These are phyloP conservation scores for Drosophila quadrilineata DNA, from an alignment of 1,140 invertebrate genomes.

Conservation along the genomic window DNA sequence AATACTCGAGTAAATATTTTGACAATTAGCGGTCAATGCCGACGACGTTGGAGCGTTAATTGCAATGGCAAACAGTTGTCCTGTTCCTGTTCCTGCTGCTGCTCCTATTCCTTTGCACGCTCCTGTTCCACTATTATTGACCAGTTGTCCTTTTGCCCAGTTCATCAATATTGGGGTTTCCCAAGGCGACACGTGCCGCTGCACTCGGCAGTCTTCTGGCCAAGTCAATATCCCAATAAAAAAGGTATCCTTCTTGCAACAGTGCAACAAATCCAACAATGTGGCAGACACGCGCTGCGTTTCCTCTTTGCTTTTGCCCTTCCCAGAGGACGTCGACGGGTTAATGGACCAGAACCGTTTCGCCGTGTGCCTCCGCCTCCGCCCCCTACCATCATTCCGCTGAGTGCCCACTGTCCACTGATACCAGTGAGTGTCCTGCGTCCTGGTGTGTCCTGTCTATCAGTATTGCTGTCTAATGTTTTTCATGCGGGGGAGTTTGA, in stretches of 20 bases:
- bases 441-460: slow-evolving; percentile 14
- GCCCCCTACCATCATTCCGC: too few species aligned
- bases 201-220: slow-evolving; percentile 53
- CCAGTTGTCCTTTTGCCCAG: neutral
- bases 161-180: neutral
- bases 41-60: slow-evolving; percentile 64
- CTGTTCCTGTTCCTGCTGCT: slow-evolving; percentile 6
- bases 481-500: slow-evolving; percentile 8
- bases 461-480: slow-evolving; percentile 5
- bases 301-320: slow-evolving; percentile 36
- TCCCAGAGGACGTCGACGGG: slow-evolving; percentile 60
- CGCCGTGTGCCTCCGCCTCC: slow-evolving; percentile 67
- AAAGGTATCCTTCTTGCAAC: slow-evolving; percentile 46
- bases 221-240: slow-evolving; percentile 62
- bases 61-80: slow-evolving; percentile 59
- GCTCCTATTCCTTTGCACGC: too few species aligned
- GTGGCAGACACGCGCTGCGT: slow-evolving; percentile 35
- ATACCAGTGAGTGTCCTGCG: neutral
- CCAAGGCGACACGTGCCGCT: slow-evolving; percentile 50
- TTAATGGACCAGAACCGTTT: slow-evolving; percentile 80
- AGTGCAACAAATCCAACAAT: slow-evolving; percentile 23
- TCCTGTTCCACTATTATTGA: too few species aligned
- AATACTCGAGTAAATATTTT: slow-evolving; percentile 75
- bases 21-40: slow-evolving; percentile 78
- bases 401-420: slow-evolving; percentile 47